phyloP scores from a whole-genome alignment of 2,888 invertebrate genomes.

The Amblyjoppa fuscipennis region DNA sequence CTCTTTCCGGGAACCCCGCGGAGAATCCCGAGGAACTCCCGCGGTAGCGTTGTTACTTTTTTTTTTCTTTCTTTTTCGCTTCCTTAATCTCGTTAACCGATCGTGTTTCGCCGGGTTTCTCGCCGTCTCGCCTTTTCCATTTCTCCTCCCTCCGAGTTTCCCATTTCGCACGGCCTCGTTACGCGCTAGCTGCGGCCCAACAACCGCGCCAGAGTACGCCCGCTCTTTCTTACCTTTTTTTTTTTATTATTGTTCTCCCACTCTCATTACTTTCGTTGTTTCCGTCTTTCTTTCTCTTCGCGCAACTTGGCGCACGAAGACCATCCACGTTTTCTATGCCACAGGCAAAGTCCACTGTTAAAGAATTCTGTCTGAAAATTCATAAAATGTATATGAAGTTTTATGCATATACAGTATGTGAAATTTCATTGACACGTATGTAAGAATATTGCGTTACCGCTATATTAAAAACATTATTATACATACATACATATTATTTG shows the following conservation, averaged over 20 bases:
- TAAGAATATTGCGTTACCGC: too few species aligned
- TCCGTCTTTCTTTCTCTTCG: slow-evolving; percentile 6
- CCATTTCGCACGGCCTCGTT: slow-evolving; percentile 77
- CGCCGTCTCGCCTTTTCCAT: slow-evolving; percentile 47
- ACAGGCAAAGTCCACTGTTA: not conserved
- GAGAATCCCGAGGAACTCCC: slow-evolving; percentile 75
- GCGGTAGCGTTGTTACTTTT: slow-evolving; percentile 73
- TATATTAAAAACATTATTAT: too few species aligned
- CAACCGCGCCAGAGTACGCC: slow-evolving; percentile 1
- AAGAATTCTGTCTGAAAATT: too few species aligned
- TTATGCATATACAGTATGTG: too few species aligned
- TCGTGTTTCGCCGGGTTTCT: slow-evolving; percentile 77
- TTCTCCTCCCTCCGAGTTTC: slow-evolving; percentile 53
- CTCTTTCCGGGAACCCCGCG: slow-evolving; percentile 80
- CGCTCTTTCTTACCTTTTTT: not conserved
- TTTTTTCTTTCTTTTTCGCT: slow-evolving; percentile 50
- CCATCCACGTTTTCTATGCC: slow-evolving; percentile 24
- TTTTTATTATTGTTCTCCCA: slow-evolving; percentile 22
- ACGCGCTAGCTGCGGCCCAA: slow-evolving; percentile 65
- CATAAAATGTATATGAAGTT: too few species aligned
- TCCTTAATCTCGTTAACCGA: slow-evolving; percentile 77
- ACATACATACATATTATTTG: too few species aligned
- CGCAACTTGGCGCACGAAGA: slow-evolving; percentile 8
- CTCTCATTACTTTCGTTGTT: slow-evolving; percentile 1
- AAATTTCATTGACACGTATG: too few species aligned